Conservation (phyloP, 2,797 vertebrate species). For the Peromyscus eremicus region DNA sequence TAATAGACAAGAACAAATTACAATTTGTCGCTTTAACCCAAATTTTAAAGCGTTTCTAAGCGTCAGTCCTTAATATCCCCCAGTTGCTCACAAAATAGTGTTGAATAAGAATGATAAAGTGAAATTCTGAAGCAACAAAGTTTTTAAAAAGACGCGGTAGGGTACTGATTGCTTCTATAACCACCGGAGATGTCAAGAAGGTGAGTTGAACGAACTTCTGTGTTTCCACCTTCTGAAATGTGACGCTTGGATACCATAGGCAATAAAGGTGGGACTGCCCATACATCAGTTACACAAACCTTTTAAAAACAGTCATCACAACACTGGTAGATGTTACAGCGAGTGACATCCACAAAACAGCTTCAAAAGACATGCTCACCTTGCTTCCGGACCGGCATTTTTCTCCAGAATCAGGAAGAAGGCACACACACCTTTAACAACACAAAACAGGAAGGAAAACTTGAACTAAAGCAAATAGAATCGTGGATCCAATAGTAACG, state of each 20-base stretch:
- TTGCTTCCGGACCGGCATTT: slow-evolving; percentile 96
- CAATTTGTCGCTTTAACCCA: slow-evolving; percentile 30
- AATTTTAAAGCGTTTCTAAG: slow-evolving; percentile 49
- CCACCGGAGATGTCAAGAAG: background rate
- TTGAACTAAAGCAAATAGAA: background rate
- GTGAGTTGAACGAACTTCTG: slow-evolving; percentile 37
- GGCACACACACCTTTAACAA: slow-evolving; percentile 76
- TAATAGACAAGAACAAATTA: slow-evolving; percentile 54
- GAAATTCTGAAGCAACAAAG: slow-evolving; percentile 44
- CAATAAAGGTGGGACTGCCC: background rate
- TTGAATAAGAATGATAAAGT: background rate
- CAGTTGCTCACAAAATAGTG: slow-evolving; percentile 24
- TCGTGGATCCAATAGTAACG: background rate
- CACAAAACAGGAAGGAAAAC: slow-evolving; percentile 48
- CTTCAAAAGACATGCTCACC: slow-evolving; percentile 87
- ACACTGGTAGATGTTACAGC: background rate
- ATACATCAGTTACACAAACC: slow-evolving; percentile 21
- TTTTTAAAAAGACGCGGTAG: background rate
- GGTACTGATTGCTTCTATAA: background rate
- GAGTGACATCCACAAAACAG: slow-evolving; percentile 10
- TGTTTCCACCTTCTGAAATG: slow-evolving; percentile 42
- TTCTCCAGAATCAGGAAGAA: slow-evolving; percentile 71
- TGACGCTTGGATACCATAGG: background rate
- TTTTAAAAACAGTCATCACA: slow-evolving; percentile 39
- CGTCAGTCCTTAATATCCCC: slow-evolving; percentile 11